A percentile compares a stretch with the other conserved stretches of the same genome.
These are phyloP conservation scores for Quiscalus mexicanus DNA, from an alignment of 2,113 vertebrate species.

Conservation along the genomic window DNA sequence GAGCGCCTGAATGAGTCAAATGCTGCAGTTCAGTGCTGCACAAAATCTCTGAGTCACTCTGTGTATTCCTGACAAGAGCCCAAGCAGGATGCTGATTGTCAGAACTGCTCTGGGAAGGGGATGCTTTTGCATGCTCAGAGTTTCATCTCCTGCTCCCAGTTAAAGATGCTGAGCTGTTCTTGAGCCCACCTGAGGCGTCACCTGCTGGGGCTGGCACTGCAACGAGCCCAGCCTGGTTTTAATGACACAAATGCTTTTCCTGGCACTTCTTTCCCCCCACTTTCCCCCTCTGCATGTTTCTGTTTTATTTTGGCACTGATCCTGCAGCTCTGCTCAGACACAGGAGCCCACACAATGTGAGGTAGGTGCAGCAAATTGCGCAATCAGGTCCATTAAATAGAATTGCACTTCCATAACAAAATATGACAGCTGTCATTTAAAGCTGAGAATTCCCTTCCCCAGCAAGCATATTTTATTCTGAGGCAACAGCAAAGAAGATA, in stretches of 20 bases:
- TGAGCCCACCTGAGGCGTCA: not conserved
- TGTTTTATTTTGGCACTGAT: constrained; percentile 14
- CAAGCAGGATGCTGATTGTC: not conserved
- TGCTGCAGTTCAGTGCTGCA: not conserved
- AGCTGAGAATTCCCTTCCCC: not conserved
- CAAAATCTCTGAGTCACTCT: constrained; percentile 5
- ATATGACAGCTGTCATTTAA: constrained; percentile 57
- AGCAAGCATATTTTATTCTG: not conserved
- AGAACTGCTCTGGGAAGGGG: not conserved
- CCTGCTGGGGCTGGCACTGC: not conserved
- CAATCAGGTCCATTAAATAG: constrained; percentile 17
- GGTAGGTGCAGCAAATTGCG: constrained; percentile 44
- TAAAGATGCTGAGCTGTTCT: not conserved
- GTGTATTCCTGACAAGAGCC: not conserved
- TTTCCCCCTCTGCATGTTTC: not conserved
- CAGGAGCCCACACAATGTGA: not conserved
- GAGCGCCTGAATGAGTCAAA: not conserved
- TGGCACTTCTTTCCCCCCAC: not conserved
- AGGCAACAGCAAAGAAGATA: not conserved
- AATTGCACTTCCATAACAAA: constrained; percentile 41
- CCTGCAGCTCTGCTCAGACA: not conserved
- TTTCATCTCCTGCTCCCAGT: not conserved
- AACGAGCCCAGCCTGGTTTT: not conserved
- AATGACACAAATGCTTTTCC: not conserved
- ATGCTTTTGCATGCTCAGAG: not conserved